These are phyloP conservation scores for Bursaphelenchus okinawaensis DNA, from an alignment of 2,888 invertebrate genomes.

Conservation along the genomic window DNA sequence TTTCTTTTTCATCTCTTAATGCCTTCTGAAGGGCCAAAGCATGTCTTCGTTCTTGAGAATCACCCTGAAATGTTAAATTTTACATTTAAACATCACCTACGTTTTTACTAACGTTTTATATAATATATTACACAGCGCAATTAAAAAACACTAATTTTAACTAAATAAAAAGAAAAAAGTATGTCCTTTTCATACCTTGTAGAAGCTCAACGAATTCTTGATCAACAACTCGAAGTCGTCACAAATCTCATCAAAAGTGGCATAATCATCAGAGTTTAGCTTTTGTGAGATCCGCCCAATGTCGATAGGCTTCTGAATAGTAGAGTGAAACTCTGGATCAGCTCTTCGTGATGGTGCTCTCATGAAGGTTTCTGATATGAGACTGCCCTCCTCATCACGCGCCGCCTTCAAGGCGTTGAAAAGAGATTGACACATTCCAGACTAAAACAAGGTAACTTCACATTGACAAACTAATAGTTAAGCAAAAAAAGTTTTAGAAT, in stretches of 20 bases:
- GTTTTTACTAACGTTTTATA: too few species aligned
- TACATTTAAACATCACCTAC: too few species aligned
- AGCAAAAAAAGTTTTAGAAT: too few species aligned
- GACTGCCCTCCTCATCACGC: constrained; percentile 82
- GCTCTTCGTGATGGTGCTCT: constrained; percentile 76
- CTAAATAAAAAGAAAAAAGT: too few species aligned
- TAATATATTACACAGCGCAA: too few species aligned
- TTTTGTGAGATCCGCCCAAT: constrained; percentile 90
- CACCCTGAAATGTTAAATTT: constrained; percentile 63
- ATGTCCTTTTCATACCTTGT: constrained; percentile 67
- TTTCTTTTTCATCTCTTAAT: constrained; percentile 19
- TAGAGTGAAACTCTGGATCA: constrained; percentile 64
- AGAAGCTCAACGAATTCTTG: constrained; percentile 89
- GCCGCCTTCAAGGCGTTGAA: constrained; percentile 83
- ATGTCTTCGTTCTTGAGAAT: constrained; percentile 79
- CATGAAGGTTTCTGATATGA: constrained; percentile 87
- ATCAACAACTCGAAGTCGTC: constrained; percentile 83
- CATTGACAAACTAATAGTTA: too few species aligned
- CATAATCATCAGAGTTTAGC: constrained; percentile 90
- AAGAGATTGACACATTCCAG: constrained; percentile 70
- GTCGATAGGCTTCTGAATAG: constrained; percentile 89
- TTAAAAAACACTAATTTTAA: too few species aligned
- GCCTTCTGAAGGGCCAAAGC: constrained; percentile 81
- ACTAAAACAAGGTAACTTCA: constrained; percentile 18
- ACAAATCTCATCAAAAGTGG: constrained; percentile 82